Evolutionary conservation across 1,140 invertebrate genomes (phyloP).

Genomic region (Riptortus pedestris): DNA sequence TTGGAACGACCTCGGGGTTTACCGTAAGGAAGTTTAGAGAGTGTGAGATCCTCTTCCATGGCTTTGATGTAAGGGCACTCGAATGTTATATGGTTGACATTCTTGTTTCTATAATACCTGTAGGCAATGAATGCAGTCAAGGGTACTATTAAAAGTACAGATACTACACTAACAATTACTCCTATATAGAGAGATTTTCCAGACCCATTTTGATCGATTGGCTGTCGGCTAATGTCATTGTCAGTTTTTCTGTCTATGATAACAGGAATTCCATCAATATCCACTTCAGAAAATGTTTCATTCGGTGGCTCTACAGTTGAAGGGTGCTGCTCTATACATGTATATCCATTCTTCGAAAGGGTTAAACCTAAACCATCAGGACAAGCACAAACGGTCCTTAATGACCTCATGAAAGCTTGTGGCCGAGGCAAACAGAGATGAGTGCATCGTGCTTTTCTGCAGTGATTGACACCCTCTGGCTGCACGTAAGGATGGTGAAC

Average conservation of each 20-base stretch:
- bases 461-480: conserved; percentile 82
- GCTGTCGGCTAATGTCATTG: background rate
- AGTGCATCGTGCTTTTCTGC: conserved; percentile 75
- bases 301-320: background rate
- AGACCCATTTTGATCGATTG: no score
- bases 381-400: conserved; percentile 74
- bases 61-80: background rate
- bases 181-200: background rate
- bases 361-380: conserved; percentile 60
- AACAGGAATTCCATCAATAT: background rate
- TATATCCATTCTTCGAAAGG: conserved; percentile 64
- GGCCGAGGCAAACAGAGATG: conserved; percentile 83
- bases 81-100: background rate
- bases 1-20: background rate
- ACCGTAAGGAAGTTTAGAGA: background rate
- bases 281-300: no score
- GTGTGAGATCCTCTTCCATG: background rate
- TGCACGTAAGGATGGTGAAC: conserved; percentile 88
- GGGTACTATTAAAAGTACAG: background rate
- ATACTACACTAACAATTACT: background rate
- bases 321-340: conserved; percentile 53
- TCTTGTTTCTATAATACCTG: background rate
- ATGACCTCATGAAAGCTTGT: conserved; percentile 57
- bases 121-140: background rate
- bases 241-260: background rate